Evolutionary conservation across 2,113 vertebrate species (phyloP), one percentile per base, ranked within the genome.

Genomic region (Erythrocercus mccallii): DNA sequence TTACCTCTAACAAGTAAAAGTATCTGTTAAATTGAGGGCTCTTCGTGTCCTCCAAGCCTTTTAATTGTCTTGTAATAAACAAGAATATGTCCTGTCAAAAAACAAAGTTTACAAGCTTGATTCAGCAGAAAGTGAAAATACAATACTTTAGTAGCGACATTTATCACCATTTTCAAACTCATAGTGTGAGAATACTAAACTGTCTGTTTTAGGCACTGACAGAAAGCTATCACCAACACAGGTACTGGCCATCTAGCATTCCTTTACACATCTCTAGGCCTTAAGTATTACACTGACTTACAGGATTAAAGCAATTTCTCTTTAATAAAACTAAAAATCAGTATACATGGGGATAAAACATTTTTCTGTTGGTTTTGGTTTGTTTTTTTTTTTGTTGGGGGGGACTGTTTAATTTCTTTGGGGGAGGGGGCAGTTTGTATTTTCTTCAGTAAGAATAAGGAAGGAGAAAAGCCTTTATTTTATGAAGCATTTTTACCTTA

Each of bases 21-120:
- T 99, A 99, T 99, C 99, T 99, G 98, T 99, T 99, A 98, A 99
- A 99, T 87, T 99, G 99, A 37, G 99, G 99, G 96, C 99, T 99
- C 97, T 99, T 99, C 37, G 99, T 99, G 97, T 99, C 99, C 95
- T 99, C 99, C 95, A 99, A 98, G 88, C 99, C 99, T 97, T 99
- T 99, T 95, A 99, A 98, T 61, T 99, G 99, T 98, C 99, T 99
- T 96, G 99, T 99, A 98, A 99, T 99, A 98, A 99, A 99, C 96
- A 99, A 98, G 98, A 99, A 99, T 96, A 99, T 99, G 96, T 99
- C 99, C 99, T 99, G 97, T 88, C 96, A 91, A 96, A 97, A 84
- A 95, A 97, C 3, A 18, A 96, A 86, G 18, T 93, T 96, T 42
- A 92, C 33, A 88, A 77, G 58, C 64, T 93, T 90, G 50, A 91